phyloP scores from a whole-genome alignment of 2,797 vertebrate genomes.

The Discoglossus pictus region DNA sequence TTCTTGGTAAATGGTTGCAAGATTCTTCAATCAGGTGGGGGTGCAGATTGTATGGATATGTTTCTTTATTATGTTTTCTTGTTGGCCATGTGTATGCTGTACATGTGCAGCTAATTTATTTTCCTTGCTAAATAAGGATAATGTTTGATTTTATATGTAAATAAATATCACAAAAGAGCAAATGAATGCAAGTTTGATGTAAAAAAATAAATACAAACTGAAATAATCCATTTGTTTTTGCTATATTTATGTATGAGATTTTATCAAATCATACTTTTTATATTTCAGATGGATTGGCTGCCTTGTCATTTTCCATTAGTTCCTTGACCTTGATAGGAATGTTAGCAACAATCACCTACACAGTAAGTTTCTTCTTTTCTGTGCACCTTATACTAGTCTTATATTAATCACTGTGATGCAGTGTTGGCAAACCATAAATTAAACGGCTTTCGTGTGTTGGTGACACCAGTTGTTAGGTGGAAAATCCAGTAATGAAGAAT shows the following conservation, averaged over 20 bases:
- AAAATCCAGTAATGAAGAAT: too few species aligned
- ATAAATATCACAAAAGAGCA: slow-evolving; percentile 12
- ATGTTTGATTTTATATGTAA: slow-evolving; percentile 12
- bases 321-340: slow-evolving; percentile 96
- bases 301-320: slow-evolving; percentile 96
- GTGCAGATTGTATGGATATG: too few species aligned
- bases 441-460: too few species aligned
- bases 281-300: slow-evolving; percentile 87
- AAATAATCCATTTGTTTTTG: slow-evolving; percentile 1
- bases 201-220: slow-evolving; percentile 3
- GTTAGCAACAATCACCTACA: slow-evolving; percentile 97
- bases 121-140: neutral
- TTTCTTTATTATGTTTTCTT: too few species aligned
- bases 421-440: too few species aligned
- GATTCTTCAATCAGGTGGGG: too few species aligned
- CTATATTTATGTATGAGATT: neutral
- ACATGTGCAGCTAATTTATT: neutral
- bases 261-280: slow-evolving; percentile 17
- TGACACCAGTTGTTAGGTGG: too few species aligned
- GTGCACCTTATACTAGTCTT: neutral
- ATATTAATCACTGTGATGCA: too few species aligned
- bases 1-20: too few species aligned
- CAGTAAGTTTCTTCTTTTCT: slow-evolving; percentile 78
- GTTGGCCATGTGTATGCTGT: neutral
- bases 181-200: neutral